A percentile compares a stretch with the other conserved stretches of the same genome.
phyloP scores from a whole-genome alignment of 2,113 vertebrate genomes.

The Deroptyus accipitrinus region DNA sequence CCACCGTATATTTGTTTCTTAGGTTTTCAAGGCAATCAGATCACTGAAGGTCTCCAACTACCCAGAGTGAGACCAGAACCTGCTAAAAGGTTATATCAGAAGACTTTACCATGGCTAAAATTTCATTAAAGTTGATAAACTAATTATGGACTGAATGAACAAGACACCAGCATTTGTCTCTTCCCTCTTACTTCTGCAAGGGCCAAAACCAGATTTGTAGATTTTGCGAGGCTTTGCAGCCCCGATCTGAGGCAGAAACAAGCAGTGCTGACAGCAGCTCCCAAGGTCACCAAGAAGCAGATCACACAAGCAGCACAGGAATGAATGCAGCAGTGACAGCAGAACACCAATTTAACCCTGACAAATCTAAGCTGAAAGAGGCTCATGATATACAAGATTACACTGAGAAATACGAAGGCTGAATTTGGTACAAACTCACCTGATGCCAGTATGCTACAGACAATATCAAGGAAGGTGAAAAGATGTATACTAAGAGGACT shows the following conservation, averaged over 20 bases:
- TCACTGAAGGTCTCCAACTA: neutral
- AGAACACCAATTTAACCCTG: neutral
- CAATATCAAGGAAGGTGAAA: neutral
- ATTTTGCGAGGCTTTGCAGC: neutral
- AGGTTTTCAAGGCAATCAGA: neutral
- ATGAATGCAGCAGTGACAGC: neutral
- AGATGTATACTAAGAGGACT: neutral
- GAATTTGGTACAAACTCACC: accelerated
- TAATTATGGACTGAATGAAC: neutral
- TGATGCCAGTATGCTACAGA: neutral
- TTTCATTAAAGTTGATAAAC: neutral
- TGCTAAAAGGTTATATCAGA: neutral
- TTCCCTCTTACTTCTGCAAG: neutral
- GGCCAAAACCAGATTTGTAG: neutral
- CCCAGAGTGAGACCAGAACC: neutral
- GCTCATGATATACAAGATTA: neutral
- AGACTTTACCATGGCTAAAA: neutral
- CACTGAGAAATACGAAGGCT: neutral
- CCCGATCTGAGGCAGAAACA: neutral
- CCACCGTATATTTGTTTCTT: neutral
- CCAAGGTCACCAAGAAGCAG: neutral
- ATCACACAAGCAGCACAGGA: neutral
- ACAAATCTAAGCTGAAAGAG: neutral
- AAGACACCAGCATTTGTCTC: neutral
- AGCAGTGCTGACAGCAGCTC: neutral